Conservation (phyloP, 2,888 invertebrate genomes). For the Sesia apiformis region DNA sequence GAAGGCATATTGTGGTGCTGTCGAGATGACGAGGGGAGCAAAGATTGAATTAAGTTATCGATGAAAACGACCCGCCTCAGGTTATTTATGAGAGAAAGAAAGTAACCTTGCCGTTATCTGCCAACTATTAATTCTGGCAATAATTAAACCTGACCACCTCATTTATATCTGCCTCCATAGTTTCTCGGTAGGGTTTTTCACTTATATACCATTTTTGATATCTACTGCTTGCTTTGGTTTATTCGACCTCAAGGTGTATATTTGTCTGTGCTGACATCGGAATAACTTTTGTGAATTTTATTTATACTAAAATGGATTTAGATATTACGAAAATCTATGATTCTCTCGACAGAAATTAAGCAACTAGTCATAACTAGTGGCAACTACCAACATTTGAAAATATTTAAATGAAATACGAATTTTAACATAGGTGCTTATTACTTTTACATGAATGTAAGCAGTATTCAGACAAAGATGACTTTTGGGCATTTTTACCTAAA, state of each 20-base stretch:
- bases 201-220: not conserved
- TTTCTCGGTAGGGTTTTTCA: slow-evolving; percentile 8
- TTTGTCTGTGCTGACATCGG: too few species aligned
- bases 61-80: slow-evolving; percentile 32
- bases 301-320: too few species aligned
- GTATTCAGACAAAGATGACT: not conserved
- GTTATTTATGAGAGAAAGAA: slow-evolving; percentile 56
- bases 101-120: slow-evolving; percentile 45
- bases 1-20: slow-evolving; percentile 36
- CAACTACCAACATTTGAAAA: too few species aligned
- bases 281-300: too few species aligned
- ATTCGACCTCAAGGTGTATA: too few species aligned
- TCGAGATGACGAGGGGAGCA: slow-evolving; percentile 52
- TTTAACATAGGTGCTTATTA: too few species aligned
- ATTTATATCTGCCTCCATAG: slow-evolving; percentile 34
- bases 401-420: too few species aligned
- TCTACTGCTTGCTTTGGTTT: not conserved
- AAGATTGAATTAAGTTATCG: slow-evolving; percentile 68
- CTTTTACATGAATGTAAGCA: too few species aligned
- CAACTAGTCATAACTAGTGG: too few species aligned
- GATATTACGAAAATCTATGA: too few species aligned
- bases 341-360: too few species aligned
- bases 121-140: slow-evolving; percentile 57
- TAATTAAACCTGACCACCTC: slow-evolving; percentile 57
- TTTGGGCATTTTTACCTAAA: slow-evolving; percentile 14